These are phyloP conservation scores for Moxostoma hubbsi DNA, from an alignment of 2,797 vertebrate species.

Conservation along the genomic window DNA sequence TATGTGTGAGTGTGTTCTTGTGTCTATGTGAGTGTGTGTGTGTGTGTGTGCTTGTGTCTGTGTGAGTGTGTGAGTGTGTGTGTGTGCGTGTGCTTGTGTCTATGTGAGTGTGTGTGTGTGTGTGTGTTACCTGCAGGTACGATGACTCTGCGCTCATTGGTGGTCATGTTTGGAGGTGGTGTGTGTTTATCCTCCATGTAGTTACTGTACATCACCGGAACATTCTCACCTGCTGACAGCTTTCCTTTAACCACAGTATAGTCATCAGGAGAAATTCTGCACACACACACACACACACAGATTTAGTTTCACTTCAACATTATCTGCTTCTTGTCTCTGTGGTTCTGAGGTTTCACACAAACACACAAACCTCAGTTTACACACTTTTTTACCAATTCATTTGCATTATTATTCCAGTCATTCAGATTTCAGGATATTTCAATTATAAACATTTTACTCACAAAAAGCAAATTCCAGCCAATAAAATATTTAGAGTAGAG, in stretches of 20 bases:
- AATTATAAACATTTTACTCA: no score
- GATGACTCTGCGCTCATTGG: slow-evolving; percentile 86
- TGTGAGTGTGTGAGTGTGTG: no score
- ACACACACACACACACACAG: not conserved
- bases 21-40: no score
- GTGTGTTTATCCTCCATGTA: slow-evolving; percentile 89
- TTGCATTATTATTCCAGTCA: no score
- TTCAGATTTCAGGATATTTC: no score
- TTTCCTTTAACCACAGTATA: slow-evolving; percentile 83
- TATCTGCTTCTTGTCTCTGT: not conserved
- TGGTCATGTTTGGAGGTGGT: slow-evolving; percentile 86
- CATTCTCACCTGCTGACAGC: slow-evolving; percentile 70
- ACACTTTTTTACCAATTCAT: no score
- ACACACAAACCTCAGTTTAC: not conserved
- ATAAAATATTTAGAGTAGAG: no score
- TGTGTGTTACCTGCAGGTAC: slow-evolving; percentile 82
- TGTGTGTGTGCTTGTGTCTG: no score
- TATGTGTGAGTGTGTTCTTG: no score
- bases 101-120: no score
- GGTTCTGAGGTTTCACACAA: not conserved
- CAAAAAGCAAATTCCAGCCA: no score
- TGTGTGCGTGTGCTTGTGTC: no score
- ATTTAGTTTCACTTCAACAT: not conserved
- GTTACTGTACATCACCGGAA: slow-evolving; percentile 82
- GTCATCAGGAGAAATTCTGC: slow-evolving; percentile 84